Evolutionary conservation across 2,797 vertebrate species (phyloP).

Genomic region (Hippopotamyrus pictus): DNA sequence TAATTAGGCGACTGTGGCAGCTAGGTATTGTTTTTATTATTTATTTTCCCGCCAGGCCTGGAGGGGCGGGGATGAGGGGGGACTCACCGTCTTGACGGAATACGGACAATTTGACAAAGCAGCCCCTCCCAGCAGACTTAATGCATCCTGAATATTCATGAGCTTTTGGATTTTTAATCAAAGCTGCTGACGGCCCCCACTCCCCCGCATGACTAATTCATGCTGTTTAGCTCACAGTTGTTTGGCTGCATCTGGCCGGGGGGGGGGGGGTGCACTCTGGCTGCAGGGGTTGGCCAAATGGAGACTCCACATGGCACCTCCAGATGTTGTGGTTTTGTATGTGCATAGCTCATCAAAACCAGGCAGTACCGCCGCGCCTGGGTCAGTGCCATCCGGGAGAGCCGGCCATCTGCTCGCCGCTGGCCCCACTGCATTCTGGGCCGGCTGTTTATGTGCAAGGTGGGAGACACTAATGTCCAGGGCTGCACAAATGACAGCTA

Average conservation of each 20-base stretch:
- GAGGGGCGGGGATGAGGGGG: slow-evolving; percentile 62
- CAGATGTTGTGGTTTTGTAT: slow-evolving; percentile 79
- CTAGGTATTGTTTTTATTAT: slow-evolving; percentile 61
- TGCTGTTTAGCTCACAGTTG: slow-evolving; percentile 56
- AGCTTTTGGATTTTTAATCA: slow-evolving; percentile 77
- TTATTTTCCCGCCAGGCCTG: slow-evolving; percentile 46
- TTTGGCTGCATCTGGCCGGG: slow-evolving; percentile 54
- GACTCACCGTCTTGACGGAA: slow-evolving; percentile 73
- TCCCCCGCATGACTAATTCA: slow-evolving; percentile 74
- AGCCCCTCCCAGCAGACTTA: slow-evolving; percentile 60
- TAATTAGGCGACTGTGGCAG: slow-evolving; percentile 67
- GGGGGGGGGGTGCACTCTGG: slow-evolving; percentile 56
- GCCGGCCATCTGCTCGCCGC: slow-evolving; percentile 71
- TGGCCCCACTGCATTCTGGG: slow-evolving; percentile 57
- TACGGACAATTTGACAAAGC: slow-evolving; percentile 78
- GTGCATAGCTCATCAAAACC: slow-evolving; percentile 76
- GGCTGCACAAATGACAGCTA: neutral
- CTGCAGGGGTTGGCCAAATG: slow-evolving; percentile 64
- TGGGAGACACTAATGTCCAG: slow-evolving; percentile 22
- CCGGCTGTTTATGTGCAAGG: slow-evolving; percentile 38
- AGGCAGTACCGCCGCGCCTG: slow-evolving; percentile 55
- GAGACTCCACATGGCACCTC: slow-evolving; percentile 73
- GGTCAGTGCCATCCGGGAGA: slow-evolving; percentile 54
- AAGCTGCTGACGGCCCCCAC: slow-evolving; percentile 72
- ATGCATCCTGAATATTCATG: slow-evolving; percentile 77